phyloP scores from a whole-genome alignment of 2,113 vertebrate genomes.

The Uropsilus gracilis region DNA sequence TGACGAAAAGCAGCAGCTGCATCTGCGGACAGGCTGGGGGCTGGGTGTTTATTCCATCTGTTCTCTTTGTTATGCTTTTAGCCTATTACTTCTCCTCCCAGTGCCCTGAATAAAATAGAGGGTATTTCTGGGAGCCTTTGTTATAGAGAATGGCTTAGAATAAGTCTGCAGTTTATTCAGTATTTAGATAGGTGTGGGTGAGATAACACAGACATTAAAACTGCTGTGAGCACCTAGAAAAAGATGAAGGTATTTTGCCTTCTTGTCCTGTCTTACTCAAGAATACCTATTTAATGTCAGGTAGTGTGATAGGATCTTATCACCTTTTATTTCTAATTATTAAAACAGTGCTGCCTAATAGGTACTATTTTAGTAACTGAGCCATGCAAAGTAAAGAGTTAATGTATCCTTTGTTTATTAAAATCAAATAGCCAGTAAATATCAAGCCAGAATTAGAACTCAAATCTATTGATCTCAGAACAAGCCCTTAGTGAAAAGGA shows the following conservation, averaged over 20 bases:
- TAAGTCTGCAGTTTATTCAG: constrained; percentile 41
- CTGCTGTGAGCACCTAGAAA: constrained; percentile 33
- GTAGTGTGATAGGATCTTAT: neutral
- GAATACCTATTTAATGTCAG: constrained; percentile 29
- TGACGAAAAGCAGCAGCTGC: constrained; percentile 82
- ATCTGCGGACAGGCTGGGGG: constrained; percentile 68
- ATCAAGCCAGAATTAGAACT: neutral
- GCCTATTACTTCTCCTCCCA: neutral
- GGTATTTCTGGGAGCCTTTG: constrained; percentile 61
- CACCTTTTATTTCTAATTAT: constrained; percentile 21
- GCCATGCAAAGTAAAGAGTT: neutral
- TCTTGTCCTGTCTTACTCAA: constrained; percentile 15
- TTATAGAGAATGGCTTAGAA: constrained; percentile 32
- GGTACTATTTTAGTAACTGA: constrained; percentile 33
- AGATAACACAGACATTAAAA: constrained; percentile 57
- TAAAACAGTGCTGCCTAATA: neutral
- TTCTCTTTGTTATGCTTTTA: constrained; percentile 66
- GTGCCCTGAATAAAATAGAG: constrained; percentile 51
- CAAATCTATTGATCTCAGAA: neutral
- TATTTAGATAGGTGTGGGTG: constrained; percentile 22
- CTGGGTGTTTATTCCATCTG: constrained; percentile 77
- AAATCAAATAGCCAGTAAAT: neutral
- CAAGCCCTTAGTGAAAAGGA: neutral
- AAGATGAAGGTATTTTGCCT: neutral
- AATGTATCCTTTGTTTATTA: constrained; percentile 43